Evolutionary conservation across 2,888 invertebrate species (phyloP).

Genomic region (Empis stercorea): DNA sequence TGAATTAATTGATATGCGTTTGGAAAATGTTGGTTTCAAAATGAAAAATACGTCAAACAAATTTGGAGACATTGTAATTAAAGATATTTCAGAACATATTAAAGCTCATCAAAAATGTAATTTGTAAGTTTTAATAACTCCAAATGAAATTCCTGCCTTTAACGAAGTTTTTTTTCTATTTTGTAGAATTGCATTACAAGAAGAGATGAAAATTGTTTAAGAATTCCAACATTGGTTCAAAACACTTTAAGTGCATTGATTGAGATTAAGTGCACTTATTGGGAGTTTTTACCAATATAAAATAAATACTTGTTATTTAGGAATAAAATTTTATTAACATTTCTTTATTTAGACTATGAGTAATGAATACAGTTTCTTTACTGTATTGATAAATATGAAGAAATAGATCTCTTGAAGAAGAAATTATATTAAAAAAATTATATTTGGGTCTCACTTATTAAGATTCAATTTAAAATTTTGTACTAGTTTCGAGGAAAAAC

Average conservation of each 20-base stretch:
- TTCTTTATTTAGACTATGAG: conserved; percentile 21
- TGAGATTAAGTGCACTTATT: conserved; percentile 10
- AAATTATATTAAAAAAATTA: too few relatives aligned
- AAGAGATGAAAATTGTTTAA: background rate
- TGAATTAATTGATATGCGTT: conserved; percentile 21
- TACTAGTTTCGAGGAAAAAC: too few relatives aligned
- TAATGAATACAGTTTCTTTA: conserved; percentile 27
- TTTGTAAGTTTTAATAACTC: too few relatives aligned
- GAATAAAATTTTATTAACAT: background rate
- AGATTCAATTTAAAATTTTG: too few relatives aligned
- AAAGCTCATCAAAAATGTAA: too few relatives aligned
- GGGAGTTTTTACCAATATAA: conserved; percentile 26
- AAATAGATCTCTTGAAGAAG: conserved; percentile 5
- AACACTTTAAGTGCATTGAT: conserved; percentile 1
- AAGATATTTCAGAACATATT: too few relatives aligned
- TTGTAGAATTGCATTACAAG: conserved; percentile 1
- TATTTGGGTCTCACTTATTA: too few relatives aligned
- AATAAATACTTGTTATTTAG: background rate
- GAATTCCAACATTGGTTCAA: conserved; percentile 1
- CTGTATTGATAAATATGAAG: conserved; percentile 25
- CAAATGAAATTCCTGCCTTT: too few relatives aligned
- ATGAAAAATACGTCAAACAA: background rate
- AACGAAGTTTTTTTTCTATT: background rate
- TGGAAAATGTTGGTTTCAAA: conserved; percentile 7
- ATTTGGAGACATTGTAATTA: background rate